Evolutionary conservation across 2,797 vertebrate genomes (phyloP).

Genomic region (Darevskia mixta): DNA sequence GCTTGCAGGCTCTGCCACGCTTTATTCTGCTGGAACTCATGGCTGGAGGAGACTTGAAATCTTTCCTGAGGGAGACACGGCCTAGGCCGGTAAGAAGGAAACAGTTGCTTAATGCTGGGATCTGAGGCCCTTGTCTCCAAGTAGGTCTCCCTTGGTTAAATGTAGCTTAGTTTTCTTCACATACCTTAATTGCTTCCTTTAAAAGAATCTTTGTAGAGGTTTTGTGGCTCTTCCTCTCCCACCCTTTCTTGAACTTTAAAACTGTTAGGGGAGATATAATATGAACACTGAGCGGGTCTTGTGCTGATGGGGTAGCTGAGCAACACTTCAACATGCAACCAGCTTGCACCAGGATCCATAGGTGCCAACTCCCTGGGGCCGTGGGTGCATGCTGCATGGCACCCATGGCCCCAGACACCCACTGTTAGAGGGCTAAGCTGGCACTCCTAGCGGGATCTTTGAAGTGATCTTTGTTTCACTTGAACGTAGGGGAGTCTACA

Average conservation of each 20-base stretch:
- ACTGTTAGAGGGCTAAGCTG: too few relatives aligned
- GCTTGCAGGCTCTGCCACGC: slow-evolving; percentile 93
- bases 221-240: neutral
- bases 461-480: neutral
- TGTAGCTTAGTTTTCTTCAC: neutral
- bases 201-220: neutral
- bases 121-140: neutral
- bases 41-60: slow-evolving; percentile 97
- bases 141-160: neutral
- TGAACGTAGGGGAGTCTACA: neutral
- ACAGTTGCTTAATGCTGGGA: neutral
- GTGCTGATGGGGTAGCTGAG: neutral
- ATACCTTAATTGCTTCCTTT: neutral
- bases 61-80: slow-evolving; percentile 94
- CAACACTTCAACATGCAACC: neutral
- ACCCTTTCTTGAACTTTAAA: neutral
- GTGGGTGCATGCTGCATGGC: too few relatives aligned
- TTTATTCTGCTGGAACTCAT: slow-evolving; percentile 98
- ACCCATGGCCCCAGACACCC: too few relatives aligned
- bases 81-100: slow-evolving; percentile 90
- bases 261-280: neutral
- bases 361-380: too few relatives aligned
- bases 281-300: neutral
- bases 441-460: too few relatives aligned
- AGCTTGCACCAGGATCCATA: neutral